Conservation (phyloP, 2,797 vertebrate genomes). For the Myripristis jacobus region DNA sequence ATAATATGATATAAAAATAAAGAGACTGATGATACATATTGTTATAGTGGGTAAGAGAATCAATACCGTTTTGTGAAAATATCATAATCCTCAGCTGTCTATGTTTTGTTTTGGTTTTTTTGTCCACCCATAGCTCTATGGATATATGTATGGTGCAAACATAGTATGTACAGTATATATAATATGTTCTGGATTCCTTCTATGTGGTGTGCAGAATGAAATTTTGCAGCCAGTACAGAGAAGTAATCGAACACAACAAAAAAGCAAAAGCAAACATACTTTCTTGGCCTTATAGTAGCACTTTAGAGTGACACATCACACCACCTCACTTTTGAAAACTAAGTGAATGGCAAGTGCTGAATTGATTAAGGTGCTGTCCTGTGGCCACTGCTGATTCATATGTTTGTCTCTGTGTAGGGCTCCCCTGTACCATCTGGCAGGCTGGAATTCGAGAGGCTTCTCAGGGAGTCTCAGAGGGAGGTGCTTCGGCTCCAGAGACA, state of each 20-base stretch:
- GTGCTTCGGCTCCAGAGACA: constrained; percentile 95
- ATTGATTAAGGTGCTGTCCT: not conserved
- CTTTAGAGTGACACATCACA: no score
- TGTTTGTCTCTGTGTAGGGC: constrained; percentile 62
- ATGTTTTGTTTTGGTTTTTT: no score
- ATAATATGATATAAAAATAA: no score
- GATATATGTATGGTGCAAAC: no score
- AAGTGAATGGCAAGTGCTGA: not conserved
- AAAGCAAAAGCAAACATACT: no score
- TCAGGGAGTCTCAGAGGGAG: constrained; percentile 94
- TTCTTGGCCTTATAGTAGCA: not conserved
- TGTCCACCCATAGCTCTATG: no score
- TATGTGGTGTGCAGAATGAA: no score
- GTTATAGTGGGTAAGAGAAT: no score
- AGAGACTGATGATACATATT: no score
- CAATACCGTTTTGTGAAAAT: no score
- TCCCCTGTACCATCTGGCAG: constrained; percentile 77
- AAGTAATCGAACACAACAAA: not conserved
- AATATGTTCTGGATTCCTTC: not conserved
- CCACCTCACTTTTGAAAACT: not conserved
- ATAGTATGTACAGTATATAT: no score
- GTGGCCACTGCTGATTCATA: not conserved
- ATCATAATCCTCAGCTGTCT: no score
- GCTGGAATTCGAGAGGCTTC: constrained; percentile 89
- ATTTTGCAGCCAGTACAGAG: not conserved